Percentiles rank a stretch among this genome's conserved stretches.
These are phyloP conservation scores for Drosophila peninsularis DNA, from an alignment of 2,888 invertebrate species.

Conservation along the genomic window DNA sequence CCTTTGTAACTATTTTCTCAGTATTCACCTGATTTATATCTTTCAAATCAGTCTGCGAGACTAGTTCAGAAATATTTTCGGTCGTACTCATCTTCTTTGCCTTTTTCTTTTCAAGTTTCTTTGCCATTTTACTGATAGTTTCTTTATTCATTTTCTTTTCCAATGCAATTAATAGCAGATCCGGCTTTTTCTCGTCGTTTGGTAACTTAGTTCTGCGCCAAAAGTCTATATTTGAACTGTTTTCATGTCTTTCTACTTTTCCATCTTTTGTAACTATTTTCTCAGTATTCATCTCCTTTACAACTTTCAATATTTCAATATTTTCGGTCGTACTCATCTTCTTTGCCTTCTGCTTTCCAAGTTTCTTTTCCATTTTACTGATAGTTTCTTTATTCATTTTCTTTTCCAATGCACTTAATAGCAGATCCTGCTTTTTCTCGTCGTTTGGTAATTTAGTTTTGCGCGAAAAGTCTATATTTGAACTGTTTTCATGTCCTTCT, in stretches of 20 bases:
- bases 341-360: not conserved
- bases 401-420: no score
- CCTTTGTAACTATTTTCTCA: not conserved
- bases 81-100: not conserved
- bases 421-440: no score
- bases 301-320: not conserved
- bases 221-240: not conserved
- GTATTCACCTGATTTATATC: not conserved
- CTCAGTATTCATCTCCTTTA: not conserved
- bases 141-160: not conserved
- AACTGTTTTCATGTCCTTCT: not conserved
- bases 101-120: not conserved
- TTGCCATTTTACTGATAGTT: not conserved
- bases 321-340: not conserved
- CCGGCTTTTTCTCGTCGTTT: conserved; percentile 6
- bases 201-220: not conserved
- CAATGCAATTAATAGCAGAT: not conserved
- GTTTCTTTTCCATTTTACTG: conserved; percentile 15
- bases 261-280: not conserved
- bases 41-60: conserved; percentile 5
- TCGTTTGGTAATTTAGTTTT: no score
- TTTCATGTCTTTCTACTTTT: not conserved
- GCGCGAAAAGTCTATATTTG: no score
- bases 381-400: no score
- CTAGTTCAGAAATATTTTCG: not conserved